Conservation (phyloP, 2,113 vertebrate species). For the Zapus hudsonius region DNA sequence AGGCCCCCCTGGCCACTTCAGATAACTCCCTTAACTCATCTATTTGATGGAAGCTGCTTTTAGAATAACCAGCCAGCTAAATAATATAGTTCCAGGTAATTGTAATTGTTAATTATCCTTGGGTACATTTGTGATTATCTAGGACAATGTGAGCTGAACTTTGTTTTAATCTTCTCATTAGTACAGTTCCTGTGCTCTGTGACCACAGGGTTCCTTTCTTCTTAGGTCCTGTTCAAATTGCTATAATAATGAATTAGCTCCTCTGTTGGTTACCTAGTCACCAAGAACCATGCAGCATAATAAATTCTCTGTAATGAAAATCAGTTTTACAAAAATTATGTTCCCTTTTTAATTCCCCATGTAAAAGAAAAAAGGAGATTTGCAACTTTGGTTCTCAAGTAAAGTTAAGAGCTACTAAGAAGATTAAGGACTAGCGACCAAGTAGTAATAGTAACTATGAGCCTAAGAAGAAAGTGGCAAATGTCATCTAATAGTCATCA, state of each 20-base stretch:
- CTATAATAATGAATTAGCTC: slow-evolving; percentile 72
- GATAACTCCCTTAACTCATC: slow-evolving; percentile 1
- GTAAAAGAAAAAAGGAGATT: slow-evolving; percentile 27
- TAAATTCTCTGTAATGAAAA: slow-evolving; percentile 49
- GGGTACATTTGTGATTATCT: slow-evolving; percentile 57
- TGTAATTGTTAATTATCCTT: slow-evolving; percentile 64
- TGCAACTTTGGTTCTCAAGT: neutral
- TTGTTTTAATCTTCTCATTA: slow-evolving; percentile 73
- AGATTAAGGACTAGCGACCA: neutral
- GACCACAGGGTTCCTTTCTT: slow-evolving; percentile 50
- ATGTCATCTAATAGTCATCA: neutral
- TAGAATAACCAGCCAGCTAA: slow-evolving; percentile 61
- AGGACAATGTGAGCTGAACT: slow-evolving; percentile 30
- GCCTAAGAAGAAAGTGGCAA: neutral
- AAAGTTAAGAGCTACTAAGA: neutral
- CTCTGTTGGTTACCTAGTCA: slow-evolving; percentile 65
- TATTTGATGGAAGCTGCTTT: slow-evolving; percentile 28
- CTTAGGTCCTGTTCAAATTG: slow-evolving; percentile 59
- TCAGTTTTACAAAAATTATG: slow-evolving; percentile 43
- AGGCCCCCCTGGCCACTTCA: neutral
- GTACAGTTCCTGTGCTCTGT: slow-evolving; percentile 8
- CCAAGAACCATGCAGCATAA: slow-evolving; percentile 41
- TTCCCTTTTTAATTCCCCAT: slow-evolving; percentile 24
- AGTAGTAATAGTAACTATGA: neutral
- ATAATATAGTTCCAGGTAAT: slow-evolving; percentile 64